Base-by-base conservation (phyloP, 2,797 vertebrate species). In the Protonibea diacanthus region DNA sequence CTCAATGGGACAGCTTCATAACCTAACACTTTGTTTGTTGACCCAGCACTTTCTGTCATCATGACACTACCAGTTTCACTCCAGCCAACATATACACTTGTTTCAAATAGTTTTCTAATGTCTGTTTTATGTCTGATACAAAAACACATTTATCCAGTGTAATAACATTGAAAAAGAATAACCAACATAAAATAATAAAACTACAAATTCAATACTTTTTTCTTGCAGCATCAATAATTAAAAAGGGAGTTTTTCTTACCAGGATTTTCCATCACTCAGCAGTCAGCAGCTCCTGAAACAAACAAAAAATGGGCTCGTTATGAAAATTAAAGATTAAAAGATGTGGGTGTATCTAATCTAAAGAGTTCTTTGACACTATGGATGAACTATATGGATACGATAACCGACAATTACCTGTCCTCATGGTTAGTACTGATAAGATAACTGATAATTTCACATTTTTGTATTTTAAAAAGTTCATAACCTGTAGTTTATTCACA, bases 211-310 rank as follows among this genome's bases (percentile, higher is more conserved):
- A 14, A 63, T 42, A 0, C 18, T 45, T 2, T 5, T 13, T 13
- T 45, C 21, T 14, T n/a, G 12, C 7, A 29, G 21, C 18, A 23
- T 49, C 8, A 38, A 33, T 1, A 20, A 38, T 45, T 8, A 9
- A 44, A 27, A 55, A 25, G 4, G 9, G 14, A 8, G 6, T 18
- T 20, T 73, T 51, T 74, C 86, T 93, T 91, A 94, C 94, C 93
- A 68, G 77, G 80, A 47, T 91, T 92, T 90, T 94, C 94, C 94
- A 94, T 94, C 71, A 83, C 64, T 78, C 85, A 87, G 82, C 69
- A 78, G 78, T 67, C 71, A 76, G 70, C 73, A 87, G 59, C 76
- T 88, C 78, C 91, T 94, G 83, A 80, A 91, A 86, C 10, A 81
- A 75, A 81, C 15, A 11, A 58, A 76, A 70, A 48, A 76, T 12